Evolutionary conservation across 1,140 invertebrate species (phyloP), one percentile per base, ranked within the genome.

Genomic region (Phortica variegata): DNA sequence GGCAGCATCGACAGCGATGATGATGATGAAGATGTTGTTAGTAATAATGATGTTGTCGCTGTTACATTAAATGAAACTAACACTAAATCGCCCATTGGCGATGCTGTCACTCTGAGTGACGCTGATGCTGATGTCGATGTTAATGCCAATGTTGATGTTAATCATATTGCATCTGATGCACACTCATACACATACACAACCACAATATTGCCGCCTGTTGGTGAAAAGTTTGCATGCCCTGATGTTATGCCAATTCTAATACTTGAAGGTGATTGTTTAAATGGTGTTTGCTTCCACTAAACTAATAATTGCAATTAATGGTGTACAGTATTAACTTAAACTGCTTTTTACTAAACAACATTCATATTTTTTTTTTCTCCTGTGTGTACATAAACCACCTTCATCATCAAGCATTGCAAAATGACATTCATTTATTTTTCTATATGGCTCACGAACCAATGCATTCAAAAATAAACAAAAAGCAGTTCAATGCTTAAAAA

Each of bases 261-360:
- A 61, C 66, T 75, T 56, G 72, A 75, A 75, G 72, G 72, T 75
- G 72, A 75, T 72, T 72, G 54, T 46, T n/a, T n/a, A n/a, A n/a
- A n/a, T n/a, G n/a, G n/a, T n/a, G n/a, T n/a, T n/a, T n/a, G n/a
- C n/a, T n/a, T n/a, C n/a, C n/a, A n/a, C n/a, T n/a, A n/a, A n/a
- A n/a, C n/a, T n/a, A n/a, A n/a, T n/a, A n/a, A n/a, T n/a, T n/a
- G n/a, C n/a, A n/a, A n/a, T n/a, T n/a, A n/a, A n/a, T n/a, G n/a
- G n/a, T 26, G 23, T 26, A 26, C 23, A 26, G 23, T 26, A 26
- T 26, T 26, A 26, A 26, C 23, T 26, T 26, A n/a, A n/a, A n/a
- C n/a, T n/a, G n/a, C n/a, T n/a, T n/a, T n/a, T n/a, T n/a, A n/a
- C n/a, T n/a, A n/a, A n/a, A n/a, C n/a, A n/a, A n/a, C n/a, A n/a